These are phyloP conservation scores for Drosophila ironensis DNA, from an alignment of 1,140 invertebrate species.

Conservation along the genomic window DNA sequence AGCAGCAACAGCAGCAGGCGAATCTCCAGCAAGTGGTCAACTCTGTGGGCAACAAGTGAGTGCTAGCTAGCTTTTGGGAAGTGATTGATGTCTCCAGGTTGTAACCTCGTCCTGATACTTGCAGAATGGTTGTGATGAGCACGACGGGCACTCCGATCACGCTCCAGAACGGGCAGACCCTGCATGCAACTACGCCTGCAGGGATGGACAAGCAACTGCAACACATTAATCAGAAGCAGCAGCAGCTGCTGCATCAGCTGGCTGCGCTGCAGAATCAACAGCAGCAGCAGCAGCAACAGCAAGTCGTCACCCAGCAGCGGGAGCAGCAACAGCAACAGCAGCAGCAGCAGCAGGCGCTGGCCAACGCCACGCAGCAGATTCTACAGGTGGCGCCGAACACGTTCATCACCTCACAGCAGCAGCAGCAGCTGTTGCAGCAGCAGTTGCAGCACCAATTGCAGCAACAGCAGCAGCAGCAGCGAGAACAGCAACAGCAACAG, in stretches of 20 bases:
- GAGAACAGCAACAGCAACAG: conserved; percentile 77
- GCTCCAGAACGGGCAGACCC: conserved; percentile 73
- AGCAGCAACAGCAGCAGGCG: conserved; percentile 57
- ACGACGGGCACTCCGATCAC: conserved; percentile 74
- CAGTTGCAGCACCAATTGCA: conserved; percentile 74
- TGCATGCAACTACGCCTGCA: conserved; percentile 52
- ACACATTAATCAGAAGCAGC: conserved; percentile 55
- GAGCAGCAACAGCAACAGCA: conserved; percentile 59
- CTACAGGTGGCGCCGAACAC: conserved; percentile 82
- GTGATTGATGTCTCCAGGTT: too few species aligned
- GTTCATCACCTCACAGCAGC: conserved; percentile 68
- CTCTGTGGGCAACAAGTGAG: conserved; percentile 75
- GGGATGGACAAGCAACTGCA: conserved; percentile 63
- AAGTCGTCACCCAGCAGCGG: conserved; percentile 56
- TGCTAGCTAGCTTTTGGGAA: too few species aligned
- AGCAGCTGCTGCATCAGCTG: conserved; percentile 75
- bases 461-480: conserved; percentile 60
- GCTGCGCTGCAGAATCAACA: conserved; percentile 64
- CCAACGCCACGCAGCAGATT: conserved; percentile 75
- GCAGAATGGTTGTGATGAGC: conserved; percentile 81
- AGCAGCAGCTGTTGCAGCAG: conserved; percentile 67
- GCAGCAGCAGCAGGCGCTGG: conserved; percentile 49
- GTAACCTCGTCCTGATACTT: too few species aligned
- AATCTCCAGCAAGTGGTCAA: conserved; percentile 81
- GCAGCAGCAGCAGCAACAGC: conserved; percentile 59